Evolutionary conservation across 2,113 vertebrate species (phyloP), one percentile per base, ranked within the genome.

Genomic region (Hippopotamus amphibius): DNA sequence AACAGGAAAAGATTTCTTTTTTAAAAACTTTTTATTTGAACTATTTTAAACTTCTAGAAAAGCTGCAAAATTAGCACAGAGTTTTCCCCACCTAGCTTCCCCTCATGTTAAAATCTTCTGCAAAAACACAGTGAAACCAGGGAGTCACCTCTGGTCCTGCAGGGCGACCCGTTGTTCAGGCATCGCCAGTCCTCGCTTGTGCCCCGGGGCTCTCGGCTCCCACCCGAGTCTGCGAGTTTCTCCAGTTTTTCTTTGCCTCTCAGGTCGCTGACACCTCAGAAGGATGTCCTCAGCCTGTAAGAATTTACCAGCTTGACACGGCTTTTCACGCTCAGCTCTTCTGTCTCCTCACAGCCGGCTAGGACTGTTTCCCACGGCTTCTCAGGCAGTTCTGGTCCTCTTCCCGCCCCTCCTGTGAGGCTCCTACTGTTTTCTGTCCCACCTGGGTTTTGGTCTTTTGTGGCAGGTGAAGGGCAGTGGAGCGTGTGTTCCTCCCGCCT

Each of bases 141-240:
- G 30, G 13, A n/a, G 8, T 30, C 7, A 30, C 11, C 61, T 1
- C 17, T 4, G 28, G 37, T 24, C 53, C 55, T 24, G 19, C 13
- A 7, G 1, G 1, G 15, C 17, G 6, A 59, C 57, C 2, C 5
- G 80, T 41, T 17, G 0, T 14, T 13, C 77, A 8, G 53, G 2
- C 0, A 21, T 0, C 0, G 5, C 77, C 33, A 0, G 2, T 13
- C 3, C 1, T 48, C 50, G 5, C 74, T 33, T 1, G 1, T 10
- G 17, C 30, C 8, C 74, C 74, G 7, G 59, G 59, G 21, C 59
- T 0, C 59, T 24, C 3, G 22, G 21, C 21, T 26, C 65, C 69
- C 19, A 3, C 37, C 0, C n/a, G 26, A 46, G 26, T 17, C 24
- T 4, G 59, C 28, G 33, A 12, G 3, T 14, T 7, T 61, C 55